Base-by-base conservation (phyloP, 2,888 invertebrate genomes). In the Glyphotaelius pellucidus region DNA sequence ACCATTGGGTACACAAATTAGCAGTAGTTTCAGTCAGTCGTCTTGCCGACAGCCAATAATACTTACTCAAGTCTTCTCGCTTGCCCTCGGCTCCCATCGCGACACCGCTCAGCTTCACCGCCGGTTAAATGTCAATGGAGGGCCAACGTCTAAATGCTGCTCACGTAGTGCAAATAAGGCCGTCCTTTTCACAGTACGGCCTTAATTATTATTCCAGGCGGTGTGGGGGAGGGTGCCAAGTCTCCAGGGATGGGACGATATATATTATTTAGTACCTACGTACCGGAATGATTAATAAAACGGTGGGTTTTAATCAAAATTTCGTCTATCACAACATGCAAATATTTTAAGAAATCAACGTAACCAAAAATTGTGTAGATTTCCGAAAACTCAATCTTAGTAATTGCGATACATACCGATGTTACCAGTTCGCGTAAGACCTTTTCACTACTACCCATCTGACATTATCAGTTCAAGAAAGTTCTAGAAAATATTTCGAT, bases 101-200 rank as follows among this genome's bases (percentile, higher is more conserved):
- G 83, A 83, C 83, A 83, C 83, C 32, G 83, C 35, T 19, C 52
- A 19, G 7, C 52, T 38, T 15, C 35, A 35, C 35, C n/a, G 83
- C 35, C 35, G 83, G 25, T 14, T 35, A 89, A 81, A 87, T 93
- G 92, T 93, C 93, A 93, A 92, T 92, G 92, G 87, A 89, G 67
- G 83, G 91, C 89, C 90, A 79, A 90, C 90, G 90, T 93, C 92
- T 84, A 85, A 90, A 93, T 92, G 91, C 93, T 87, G 93, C 91
- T 90, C 93, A 93, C 93, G 93, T 93, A 91, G 79, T 87, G 91
- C 93, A 93, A 93, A 93, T 93, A 93, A 92, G 93, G 80, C 90
- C 92, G 90, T 92, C 92, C 93, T 92, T 92, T 93, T 92, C 90
- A 80, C 89, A 91, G 93, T 93, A 91, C 90, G 83, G 93, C 89